Base-by-base conservation (phyloP, 2,113 vertebrate genomes). In the Limnothrissa miodon region DNA sequence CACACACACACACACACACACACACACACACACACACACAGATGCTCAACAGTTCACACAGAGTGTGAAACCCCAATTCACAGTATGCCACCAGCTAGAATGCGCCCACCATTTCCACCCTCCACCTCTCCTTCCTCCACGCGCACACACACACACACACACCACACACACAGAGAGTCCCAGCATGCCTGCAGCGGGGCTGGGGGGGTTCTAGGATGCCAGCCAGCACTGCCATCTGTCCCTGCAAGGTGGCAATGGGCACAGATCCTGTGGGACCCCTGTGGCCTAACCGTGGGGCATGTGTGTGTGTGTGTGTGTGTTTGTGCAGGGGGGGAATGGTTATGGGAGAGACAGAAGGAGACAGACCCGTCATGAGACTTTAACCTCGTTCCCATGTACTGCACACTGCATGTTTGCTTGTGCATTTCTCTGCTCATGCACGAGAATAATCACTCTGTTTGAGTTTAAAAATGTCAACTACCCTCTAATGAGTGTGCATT, bases 21-120 rank as follows among this genome's bases (percentile, higher is more conserved):
- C 62, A 70, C 62, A 70, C 62, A 70, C 62, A 70, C 59, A 62
- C 59, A 62, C 59, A 62, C 59, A 62, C 59, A 62, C 59, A 62
- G 23, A 62, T 48, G 46, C 46, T 48, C 46, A 48, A 48, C 46
- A 48, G 46, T 48, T 48, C 46, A 48, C 46, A 48, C 15, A 15
- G 46, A 48, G 46, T 48, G 10, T 48, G 10, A 15, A 48, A 15
- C 46, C 46, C 46, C 15, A 13, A 48, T 9, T 15, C 46, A 15
- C 51, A 56, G 59, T n/a, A 62, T 62, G 66, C 66, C 66, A 42
- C 42, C 1, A 56, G 53, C 11, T 56, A 19, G 4, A 4, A 56
- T 53, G 11, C 48, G 2, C n/a, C n/a, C 48, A 13, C 11, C 48
- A 53, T 5, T 10, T 21, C 48, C 19, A 21, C 48, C 10, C 1